These are phyloP conservation scores for Pseudobourletiella spinata DNA, from an alignment of 1,140 invertebrate genomes.

Conservation along the genomic window DNA sequence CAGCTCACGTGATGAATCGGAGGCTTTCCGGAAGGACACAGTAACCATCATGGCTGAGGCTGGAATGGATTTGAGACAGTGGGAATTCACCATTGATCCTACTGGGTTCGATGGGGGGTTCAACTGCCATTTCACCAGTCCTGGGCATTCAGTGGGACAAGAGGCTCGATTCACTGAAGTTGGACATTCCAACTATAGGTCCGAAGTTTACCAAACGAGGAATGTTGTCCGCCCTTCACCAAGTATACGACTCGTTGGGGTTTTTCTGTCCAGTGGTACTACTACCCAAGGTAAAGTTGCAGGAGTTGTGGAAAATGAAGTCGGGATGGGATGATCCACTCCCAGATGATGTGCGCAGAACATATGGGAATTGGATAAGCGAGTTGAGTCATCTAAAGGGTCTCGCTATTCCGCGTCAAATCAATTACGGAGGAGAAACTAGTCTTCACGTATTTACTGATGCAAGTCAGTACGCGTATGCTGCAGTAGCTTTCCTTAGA, in stretches of 20 bases:
- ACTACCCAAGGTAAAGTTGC: constrained; percentile 17
- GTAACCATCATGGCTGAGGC: constrained; percentile 32
- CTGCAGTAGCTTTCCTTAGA: background rate
- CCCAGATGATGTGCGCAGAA: constrained; percentile 8
- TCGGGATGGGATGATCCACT: constrained; percentile 22
- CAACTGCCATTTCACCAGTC: background rate
- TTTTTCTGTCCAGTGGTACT: constrained; percentile 15
- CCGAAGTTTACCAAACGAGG: constrained; percentile 15
- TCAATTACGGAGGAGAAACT: background rate
- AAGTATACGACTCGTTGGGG: constrained; percentile 25
- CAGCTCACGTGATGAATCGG: constrained; percentile 26
- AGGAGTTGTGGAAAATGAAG: constrained; percentile 11
- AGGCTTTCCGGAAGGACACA: constrained; percentile 25
- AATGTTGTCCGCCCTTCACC: constrained; percentile 15
- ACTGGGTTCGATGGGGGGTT: background rate
- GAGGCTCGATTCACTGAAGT: background rate
- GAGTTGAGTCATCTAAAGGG: background rate
- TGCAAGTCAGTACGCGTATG: constrained; percentile 6
- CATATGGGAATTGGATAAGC: constrained; percentile 4
- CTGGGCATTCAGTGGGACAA: constrained; percentile 3
- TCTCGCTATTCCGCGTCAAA: background rate
- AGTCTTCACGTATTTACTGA: background rate
- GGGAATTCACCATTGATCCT: constrained; percentile 3
- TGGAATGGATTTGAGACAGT: constrained; percentile 38
- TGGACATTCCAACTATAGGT: constrained; percentile 2